Evolutionary conservation across 53 echinoderm and acorn worm genomes (phyloP).

Genomic region (Mesocentrotus franciscanus): DNA sequence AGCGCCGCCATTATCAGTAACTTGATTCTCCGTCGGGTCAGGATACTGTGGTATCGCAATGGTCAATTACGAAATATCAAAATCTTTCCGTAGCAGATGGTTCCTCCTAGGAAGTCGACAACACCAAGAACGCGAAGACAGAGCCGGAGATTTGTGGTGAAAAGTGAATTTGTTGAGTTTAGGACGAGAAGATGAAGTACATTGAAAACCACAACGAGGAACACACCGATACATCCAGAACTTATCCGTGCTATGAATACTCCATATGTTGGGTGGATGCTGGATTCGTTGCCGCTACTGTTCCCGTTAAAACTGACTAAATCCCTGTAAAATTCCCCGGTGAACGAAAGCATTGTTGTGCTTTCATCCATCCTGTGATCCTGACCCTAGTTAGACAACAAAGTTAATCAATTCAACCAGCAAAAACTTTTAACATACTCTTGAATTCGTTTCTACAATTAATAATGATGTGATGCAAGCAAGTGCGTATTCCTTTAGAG

Average conservation of each 20-base stretch:
- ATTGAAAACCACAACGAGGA: not conserved
- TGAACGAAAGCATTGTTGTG: not conserved
- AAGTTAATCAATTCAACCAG: not conserved
- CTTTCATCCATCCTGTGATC: slow-evolving; percentile 15
- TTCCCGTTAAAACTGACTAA: not conserved
- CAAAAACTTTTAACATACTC: too few relatives aligned
- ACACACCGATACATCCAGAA: not conserved
- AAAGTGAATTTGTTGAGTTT: not conserved
- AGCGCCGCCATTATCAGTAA: not conserved
- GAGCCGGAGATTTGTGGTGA: slow-evolving; percentile 18
- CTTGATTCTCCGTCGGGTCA: not conserved
- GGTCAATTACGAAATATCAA: not conserved
- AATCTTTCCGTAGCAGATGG: slow-evolving; percentile 18
- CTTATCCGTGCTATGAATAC: not conserved
- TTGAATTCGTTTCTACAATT: too few relatives aligned
- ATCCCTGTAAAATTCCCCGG: not conserved
- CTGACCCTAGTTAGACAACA: not conserved
- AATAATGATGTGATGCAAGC: too few relatives aligned
- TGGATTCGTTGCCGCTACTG: not conserved
- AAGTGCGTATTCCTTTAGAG: too few relatives aligned
- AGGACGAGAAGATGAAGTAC: not conserved
- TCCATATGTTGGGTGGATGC: too few relatives aligned
- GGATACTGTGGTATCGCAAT: not conserved
- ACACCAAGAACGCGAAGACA: slow-evolving; percentile 8
- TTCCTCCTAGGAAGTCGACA: not conserved